A percentile compares a stretch with the other conserved stretches of the same genome.
phyloP scores from a whole-genome alignment of 2,113 vertebrate genomes.

The Gadus chalcogrammus region DNA sequence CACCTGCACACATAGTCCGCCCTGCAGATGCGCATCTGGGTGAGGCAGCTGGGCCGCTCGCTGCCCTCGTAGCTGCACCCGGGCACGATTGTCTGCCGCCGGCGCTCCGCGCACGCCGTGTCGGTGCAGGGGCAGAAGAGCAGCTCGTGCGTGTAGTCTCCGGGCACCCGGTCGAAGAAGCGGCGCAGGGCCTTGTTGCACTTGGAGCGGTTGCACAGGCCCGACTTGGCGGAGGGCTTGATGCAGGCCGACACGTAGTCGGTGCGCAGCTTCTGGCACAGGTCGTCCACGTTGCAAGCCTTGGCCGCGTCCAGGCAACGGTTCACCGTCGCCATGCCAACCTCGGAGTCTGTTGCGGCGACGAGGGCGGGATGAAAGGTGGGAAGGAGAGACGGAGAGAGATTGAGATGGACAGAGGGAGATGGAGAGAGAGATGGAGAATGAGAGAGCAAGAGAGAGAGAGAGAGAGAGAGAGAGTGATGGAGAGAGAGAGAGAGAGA shows the following conservation, averaged over 20 bases:
- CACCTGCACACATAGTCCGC: conserved; percentile 89
- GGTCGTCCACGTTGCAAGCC: conserved; percentile 84
- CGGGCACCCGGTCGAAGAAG: conserved; percentile 88
- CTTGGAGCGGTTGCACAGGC: conserved; percentile 78
- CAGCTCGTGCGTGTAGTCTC: conserved; percentile 84
- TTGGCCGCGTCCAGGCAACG: conserved; percentile 88
- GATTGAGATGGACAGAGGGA: too few relatives aligned
- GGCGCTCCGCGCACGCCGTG: conserved; percentile 84
- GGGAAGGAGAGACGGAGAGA: conserved; percentile 9
- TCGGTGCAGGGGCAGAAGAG: conserved; percentile 92
- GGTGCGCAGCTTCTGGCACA: conserved; percentile 87
- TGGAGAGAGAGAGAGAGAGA: too few relatives aligned
- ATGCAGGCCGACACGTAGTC: conserved; percentile 88
- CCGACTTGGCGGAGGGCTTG: conserved; percentile 66
- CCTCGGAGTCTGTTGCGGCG: conserved; percentile 62
- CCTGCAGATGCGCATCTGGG: conserved; percentile 81
- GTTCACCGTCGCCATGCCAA: conserved; percentile 74
- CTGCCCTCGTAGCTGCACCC: conserved; percentile 83
- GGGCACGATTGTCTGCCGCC: conserved; percentile 91
- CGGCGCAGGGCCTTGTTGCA: conserved; percentile 86
- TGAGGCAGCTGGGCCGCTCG: conserved; percentile 83
- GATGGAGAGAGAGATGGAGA: too few relatives aligned
- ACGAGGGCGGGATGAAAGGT: conserved; percentile 25
- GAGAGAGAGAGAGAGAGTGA: too few relatives aligned
- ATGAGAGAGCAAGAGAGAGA: too few relatives aligned